These are phyloP conservation scores for Eupithecia tripunctaria DNA, from an alignment of 2,888 invertebrate species.

Conservation along the genomic window DNA sequence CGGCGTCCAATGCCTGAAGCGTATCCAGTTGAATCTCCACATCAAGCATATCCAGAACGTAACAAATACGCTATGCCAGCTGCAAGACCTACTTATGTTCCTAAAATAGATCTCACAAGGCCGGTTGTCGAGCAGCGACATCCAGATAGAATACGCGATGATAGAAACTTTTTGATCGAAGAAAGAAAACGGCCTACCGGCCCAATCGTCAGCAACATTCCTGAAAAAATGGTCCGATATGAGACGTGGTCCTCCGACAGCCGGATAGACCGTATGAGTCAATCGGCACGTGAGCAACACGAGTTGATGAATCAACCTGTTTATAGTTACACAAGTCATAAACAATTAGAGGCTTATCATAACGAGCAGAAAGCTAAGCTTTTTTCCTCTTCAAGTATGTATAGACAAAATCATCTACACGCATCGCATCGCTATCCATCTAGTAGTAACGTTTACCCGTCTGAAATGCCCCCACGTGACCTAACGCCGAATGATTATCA, in stretches of 20 bases:
- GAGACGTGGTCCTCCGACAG: constrained; percentile 78
- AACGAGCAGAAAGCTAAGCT: constrained; percentile 68
- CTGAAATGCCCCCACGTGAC: constrained; percentile 64
- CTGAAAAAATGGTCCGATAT: constrained; percentile 77
- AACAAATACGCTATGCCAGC: constrained; percentile 63
- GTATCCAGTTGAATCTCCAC: constrained; percentile 70
- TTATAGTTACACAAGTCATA: constrained; percentile 76
- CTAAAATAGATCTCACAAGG: constrained; percentile 80
- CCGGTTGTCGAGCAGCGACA: constrained; percentile 66
- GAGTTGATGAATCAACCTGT: constrained; percentile 77
- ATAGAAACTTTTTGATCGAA: constrained; percentile 73
- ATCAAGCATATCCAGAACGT: constrained; percentile 66
- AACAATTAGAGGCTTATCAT: constrained; percentile 75
- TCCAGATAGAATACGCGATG: constrained; percentile 71
- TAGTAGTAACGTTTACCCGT: constrained; percentile 55
- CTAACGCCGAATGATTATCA: constrained; percentile 62
- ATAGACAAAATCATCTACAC: constrained; percentile 65
- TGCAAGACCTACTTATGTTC: constrained; percentile 69
- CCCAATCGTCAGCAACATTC: constrained; percentile 78
- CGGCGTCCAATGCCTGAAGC: constrained; percentile 62
- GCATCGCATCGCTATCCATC: constrained; percentile 63
- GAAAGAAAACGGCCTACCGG: constrained; percentile 76
- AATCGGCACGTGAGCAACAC: constrained; percentile 72
- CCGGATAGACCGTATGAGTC: constrained; percentile 73
- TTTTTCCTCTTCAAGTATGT: constrained; percentile 50